Evolutionary conservation across 1,140 invertebrate species (phyloP).

Genomic region (Thaumatotibia leucotreta): DNA sequence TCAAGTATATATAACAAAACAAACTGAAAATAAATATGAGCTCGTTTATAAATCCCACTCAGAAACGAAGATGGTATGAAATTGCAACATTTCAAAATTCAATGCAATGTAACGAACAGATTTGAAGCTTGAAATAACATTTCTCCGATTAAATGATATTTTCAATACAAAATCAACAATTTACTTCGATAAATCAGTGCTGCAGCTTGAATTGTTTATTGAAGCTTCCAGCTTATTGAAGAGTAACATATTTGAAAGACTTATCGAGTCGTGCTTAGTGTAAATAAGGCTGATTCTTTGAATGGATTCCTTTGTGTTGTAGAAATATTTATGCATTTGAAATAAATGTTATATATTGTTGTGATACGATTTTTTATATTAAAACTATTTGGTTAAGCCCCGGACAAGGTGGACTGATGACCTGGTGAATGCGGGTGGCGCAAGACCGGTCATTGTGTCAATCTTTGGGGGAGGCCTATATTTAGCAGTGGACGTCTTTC

Average conservation of each 20-base stretch:
- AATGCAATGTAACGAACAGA: background rate
- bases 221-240: background rate
- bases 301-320: background rate
- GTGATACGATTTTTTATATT: too few relatives aligned
- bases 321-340: background rate
- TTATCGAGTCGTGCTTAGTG: background rate
- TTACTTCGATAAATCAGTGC: background rate
- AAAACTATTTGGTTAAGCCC: too few relatives aligned
- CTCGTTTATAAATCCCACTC: background rate
- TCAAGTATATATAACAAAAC: background rate
- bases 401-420: too few relatives aligned
- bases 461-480: too few relatives aligned
- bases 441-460: too few relatives aligned
- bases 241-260: background rate
- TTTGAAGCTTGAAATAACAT: background rate
- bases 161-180: background rate
- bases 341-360: background rate
- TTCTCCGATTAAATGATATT: background rate
- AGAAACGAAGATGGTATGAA: background rate
- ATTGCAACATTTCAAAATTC: background rate
- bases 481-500: too few relatives aligned
- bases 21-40: too few relatives aligned
- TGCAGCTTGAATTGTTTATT: background rate
- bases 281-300: background rate
- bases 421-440: too few relatives aligned